Evolutionary conservation across 2,888 invertebrate species (phyloP), one percentile per base, ranked within the genome.

Genomic region (Hirtodrosophila trivittata): DNA sequence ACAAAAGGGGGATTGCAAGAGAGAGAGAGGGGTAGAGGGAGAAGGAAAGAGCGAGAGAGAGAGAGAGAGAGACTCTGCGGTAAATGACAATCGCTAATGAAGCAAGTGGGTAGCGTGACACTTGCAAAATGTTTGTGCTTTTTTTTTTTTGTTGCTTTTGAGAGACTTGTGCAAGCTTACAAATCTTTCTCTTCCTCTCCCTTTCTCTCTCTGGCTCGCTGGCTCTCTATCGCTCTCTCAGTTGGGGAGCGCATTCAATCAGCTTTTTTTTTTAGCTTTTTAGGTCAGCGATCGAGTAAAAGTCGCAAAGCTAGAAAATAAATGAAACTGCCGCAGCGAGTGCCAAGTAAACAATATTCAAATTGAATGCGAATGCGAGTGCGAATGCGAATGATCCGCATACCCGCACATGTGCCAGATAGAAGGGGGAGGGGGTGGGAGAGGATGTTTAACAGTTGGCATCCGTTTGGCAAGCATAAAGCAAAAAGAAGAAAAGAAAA

Each of bases 201-300:
- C 30, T 30, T 6, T 30, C 30, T 30, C 30, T 3, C 30, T 30
- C 30, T 30, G 30, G 1, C 30, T 30, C 3, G 1, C 18, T 21
- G 2, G 5, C 18, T 3, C 18, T 21, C 18, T 21, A 2, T 21
- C 3, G 21, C 46, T 55, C 38, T 42, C 49, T n/a, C 8, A 21
- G 39, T 50, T n/a, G 18, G 56, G 18, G 56, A 68, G 63, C 73
- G 67, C 76, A 76, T 78, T 80, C 77, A 83, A 77, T 80, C 80
- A 75, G 65, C 75, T 73, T 21, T 21, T 21, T 39, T 62, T 80
- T 75, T 51, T 69, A 47, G 76, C 65, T 78, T 82, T 82, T 81
- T 82, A 66, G 82, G 82, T 84, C 85, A 82, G 78, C 76, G 69
- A 76, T 77, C 72, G 73, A 83, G 80, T 77, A 77, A 81, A 75